Base-by-base conservation (phyloP, 2,797 vertebrate species). In the Siniperca scherzeri region DNA sequence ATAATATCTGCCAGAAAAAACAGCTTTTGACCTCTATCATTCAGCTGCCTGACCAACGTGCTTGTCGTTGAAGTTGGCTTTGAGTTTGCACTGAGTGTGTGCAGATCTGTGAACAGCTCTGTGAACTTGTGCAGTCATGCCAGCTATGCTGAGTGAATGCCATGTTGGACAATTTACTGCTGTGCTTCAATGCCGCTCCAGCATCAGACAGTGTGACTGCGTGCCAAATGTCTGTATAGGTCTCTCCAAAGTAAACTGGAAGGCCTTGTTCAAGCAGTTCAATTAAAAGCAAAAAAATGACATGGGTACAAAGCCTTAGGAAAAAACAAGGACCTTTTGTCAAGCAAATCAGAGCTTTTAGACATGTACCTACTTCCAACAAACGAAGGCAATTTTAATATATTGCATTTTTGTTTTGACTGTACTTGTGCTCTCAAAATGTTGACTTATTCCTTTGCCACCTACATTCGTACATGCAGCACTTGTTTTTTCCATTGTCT, bases 61-160 rank as follows among this genome's bases (percentile, higher is more conserved):
- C 44, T 40, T 13, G 46, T 62, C 22, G n/a, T 25, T 48, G 38
- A 68, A 76, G 46, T 64, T 46, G 67, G 46, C 42, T 78, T 44
- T 13, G 42, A 16, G 44, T 46, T 46, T 46, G 13, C 44, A 44
- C 3, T 56, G 22, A 40, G 44, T 70, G 65, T 64, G 53, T 57
- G 77, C 74, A 82, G 74, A 82, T 82, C 60, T 46, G 16, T 69
- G 77, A 60, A 7, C 60, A 71, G 60, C 14, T 57, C 64, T 59
- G 44, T 57, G 61, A 66, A 56, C 81, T 56, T 48, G 33, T 61
- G 64, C 62, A 44, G 59, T 61, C 13, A 12, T 65, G 70, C 62
- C 80, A 78, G 77, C 77, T 75, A 77, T 76, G 75, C 67, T 76
- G 42, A 73, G 56, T 48, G 62, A 74, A 25, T 72, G 74, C 77